Conservation (phyloP, 2,888 invertebrate species). For the Drosophila limbata region DNA sequence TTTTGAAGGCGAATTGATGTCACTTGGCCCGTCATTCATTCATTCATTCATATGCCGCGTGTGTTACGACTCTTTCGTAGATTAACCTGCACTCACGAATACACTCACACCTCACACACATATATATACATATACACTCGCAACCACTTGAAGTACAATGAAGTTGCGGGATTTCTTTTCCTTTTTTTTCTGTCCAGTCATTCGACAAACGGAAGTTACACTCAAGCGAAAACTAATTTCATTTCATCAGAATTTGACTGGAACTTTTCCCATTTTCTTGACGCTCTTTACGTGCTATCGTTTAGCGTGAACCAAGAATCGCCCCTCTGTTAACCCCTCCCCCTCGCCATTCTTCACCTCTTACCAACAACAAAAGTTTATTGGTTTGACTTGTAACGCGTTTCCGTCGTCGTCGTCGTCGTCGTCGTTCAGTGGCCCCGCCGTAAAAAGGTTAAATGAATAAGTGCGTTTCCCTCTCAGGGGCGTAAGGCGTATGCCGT, state of each 20-base stretch:
- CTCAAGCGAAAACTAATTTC: slow-evolving; percentile 74
- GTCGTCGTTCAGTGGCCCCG: slow-evolving; percentile 21
- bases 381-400: slow-evolving; percentile 64
- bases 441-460: slow-evolving; percentile 58
- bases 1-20: slow-evolving; percentile 70
- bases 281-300: slow-evolving; percentile 65
- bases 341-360: not conserved
- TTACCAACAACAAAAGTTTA: slow-evolving; percentile 52
- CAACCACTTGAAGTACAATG: slow-evolving; percentile 27
- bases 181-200: slow-evolving; percentile 62
- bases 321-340: not conserved
- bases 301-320: slow-evolving; percentile 47
- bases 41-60: slow-evolving; percentile 59
- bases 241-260: slow-evolving; percentile 74
- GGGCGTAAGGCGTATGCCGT: not conserved
- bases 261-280: slow-evolving; percentile 72
- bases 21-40: slow-evolving; percentile 65
- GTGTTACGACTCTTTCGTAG: slow-evolving; percentile 38
- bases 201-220: slow-evolving; percentile 68
- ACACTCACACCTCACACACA: slow-evolving; percentile 20
- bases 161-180: slow-evolving; percentile 37
- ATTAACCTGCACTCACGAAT: slow-evolving; percentile 48
- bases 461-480: slow-evolving; percentile 50
- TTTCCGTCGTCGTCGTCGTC: slow-evolving; percentile 35
- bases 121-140: too few relatives aligned